Percentiles rank a stretch among this genome's conserved stretches.
Evolutionary conservation across 2,797 vertebrate species (phyloP).

Genomic region (Chaetophractus vellerosus): DNA sequence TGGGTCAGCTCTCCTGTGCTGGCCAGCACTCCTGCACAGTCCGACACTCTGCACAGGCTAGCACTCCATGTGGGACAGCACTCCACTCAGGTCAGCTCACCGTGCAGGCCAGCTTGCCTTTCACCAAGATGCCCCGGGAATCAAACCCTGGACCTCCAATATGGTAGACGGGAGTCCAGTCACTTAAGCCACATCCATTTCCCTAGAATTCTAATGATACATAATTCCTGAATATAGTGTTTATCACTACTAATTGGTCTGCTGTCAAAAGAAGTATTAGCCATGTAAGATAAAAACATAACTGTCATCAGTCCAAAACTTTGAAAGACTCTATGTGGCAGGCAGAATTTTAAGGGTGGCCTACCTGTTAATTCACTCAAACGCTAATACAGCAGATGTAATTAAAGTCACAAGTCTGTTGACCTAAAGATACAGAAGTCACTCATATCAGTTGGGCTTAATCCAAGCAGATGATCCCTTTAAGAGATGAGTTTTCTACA

Average conservation of each 20-base stretch:
- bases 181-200: no score
- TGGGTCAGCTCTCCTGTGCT: no score
- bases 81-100: no score
- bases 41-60: no score
- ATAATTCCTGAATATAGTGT: not conserved
- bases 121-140: no score
- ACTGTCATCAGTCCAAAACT: conserved; percentile 45
- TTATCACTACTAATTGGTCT: conserved; percentile 60
- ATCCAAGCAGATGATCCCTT: not conserved
- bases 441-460: accelerated
- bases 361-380: not conserved
- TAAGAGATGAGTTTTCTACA: not conserved
- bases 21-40: no score
- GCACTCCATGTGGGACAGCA: no score
- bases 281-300: conserved; percentile 17
- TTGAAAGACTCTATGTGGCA: not conserved
- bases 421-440: not conserved
- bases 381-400: not conserved
- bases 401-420: not conserved
- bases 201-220: not conserved
- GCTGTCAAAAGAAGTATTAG: conserved; percentile 46
- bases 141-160: no score
- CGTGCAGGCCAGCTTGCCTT: no score
- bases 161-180: no score
- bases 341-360: not conserved